Base-by-base conservation (phyloP, 1,140 invertebrate species). In the Drosophila trapezifrons region DNA sequence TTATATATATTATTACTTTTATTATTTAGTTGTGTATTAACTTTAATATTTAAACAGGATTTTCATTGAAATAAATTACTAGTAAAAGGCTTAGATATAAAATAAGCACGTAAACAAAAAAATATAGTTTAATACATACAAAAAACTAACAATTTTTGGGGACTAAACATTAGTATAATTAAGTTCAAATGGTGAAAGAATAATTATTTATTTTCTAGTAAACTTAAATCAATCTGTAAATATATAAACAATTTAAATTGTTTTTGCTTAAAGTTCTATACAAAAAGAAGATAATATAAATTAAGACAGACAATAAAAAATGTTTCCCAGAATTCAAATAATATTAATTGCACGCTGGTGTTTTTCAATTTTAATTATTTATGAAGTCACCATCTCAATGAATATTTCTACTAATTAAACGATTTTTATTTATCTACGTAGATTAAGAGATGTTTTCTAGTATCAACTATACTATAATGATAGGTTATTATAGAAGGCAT, bases 61-160 rank as follows among this genome's bases (percentile, higher is more conserved):
- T 32, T 10, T 32, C 0, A 32, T 10, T 10, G 29, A 32, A 9
- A 32, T 32, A 32, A 32, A 3, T 10, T 10, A 10, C 9, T 0
- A 29, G 3, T 1, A 29, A 27, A 27, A 27, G 4, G 27, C 27
- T 7, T 7, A 7, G 0, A 7, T 29, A 2, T 32, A 32, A 32
- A 29, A 9, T 32, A 32, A 32, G 2, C 10, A 10, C 3, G 3
- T 32, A 29, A 3, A 2, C 9, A 10, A 8, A 32, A 32, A 32
- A 10, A 3, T 32, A 0, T 12, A 32, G 10, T 10, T 3, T 4
- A 12, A 32, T 32, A 10, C 10, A 32, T 10, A 32, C 3, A 32
- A 9, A 9, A 9, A 32, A 32, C 0, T 32, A 0, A 2, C 2
- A 2, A 29, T 0, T 29, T 1, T 9, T 2, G 2, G 2, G 27